Conservation (phyloP, 2,888 invertebrate genomes). For the Clostera curtula region DNA sequence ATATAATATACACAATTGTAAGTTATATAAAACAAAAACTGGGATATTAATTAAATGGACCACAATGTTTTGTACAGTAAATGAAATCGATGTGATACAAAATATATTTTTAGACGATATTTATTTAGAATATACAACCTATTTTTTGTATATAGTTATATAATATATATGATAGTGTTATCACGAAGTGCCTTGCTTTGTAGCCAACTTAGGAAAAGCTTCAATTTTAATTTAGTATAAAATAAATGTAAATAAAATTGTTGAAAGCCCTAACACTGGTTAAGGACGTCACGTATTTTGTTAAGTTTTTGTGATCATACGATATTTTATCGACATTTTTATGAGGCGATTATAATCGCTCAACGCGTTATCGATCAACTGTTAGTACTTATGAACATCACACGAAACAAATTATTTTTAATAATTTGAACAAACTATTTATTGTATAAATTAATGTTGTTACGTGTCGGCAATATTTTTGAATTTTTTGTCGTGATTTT, state of each 20-base stretch:
- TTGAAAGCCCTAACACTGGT: conserved; percentile 50
- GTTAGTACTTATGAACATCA: background rate
- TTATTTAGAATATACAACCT: conserved; percentile 38
- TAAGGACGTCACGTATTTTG: conserved; percentile 43
- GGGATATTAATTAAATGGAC: conserved; percentile 40
- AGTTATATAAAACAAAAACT: conserved; percentile 18
- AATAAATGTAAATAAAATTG: conserved; percentile 28
- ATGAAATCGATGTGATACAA: conserved; percentile 51
- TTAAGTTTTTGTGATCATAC: conserved; percentile 53
- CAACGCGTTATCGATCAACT: conserved; percentile 7
- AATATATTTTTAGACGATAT: conserved; percentile 61
- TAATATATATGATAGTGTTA: conserved; percentile 18
- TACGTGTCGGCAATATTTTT: no score
- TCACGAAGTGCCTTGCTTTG: conserved; percentile 46
- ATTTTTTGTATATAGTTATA: conserved; percentile 38
- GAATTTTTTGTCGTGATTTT: no score
- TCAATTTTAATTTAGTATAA: conserved; percentile 12
- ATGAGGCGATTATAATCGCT: conserved; percentile 6
- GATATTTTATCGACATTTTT: conserved; percentile 20
- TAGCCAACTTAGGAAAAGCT: conserved; percentile 29
- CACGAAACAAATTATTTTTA: no score
- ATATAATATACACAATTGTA: background rate
- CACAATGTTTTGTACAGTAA: conserved; percentile 42
- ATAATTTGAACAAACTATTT: no score
- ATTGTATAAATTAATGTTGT: no score